Percentiles rank a stretch among this genome's conserved stretches.
Conservation (phyloP, 2,113 vertebrate genomes). For the Hypomesus transpacificus region DNA sequence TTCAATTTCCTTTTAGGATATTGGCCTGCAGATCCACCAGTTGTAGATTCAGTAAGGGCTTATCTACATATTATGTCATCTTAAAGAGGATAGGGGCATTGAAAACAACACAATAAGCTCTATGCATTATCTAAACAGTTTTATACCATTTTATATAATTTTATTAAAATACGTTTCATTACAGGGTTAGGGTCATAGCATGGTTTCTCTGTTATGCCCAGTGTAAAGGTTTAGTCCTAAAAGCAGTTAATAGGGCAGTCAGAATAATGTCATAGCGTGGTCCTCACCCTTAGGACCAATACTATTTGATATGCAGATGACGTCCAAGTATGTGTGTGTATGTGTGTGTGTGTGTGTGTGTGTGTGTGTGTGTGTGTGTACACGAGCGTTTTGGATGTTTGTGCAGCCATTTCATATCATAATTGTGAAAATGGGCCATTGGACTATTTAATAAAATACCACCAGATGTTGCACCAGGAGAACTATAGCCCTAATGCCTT, state of each 20-base stretch:
- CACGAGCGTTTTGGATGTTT: too few species aligned
- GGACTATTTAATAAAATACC: slow-evolving; percentile 21
- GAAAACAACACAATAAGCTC: background rate
- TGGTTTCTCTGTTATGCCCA: too few species aligned
- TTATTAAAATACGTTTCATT: background rate
- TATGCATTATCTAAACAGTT: slow-evolving; percentile 7
- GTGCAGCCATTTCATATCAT: slow-evolving; percentile 21
- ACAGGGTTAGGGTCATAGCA: background rate
- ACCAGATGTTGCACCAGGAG: slow-evolving; percentile 33
- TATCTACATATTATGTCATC: slow-evolving; percentile 33
- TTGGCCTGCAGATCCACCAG: slow-evolving; percentile 33
- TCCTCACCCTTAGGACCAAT: slow-evolving; percentile 15
- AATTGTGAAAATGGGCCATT: slow-evolving; percentile 44
- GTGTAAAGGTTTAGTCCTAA: slow-evolving; percentile 31
- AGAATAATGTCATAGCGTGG: slow-evolving; percentile 30
- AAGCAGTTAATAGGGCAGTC: slow-evolving; percentile 42
- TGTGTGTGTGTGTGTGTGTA: too few species aligned
- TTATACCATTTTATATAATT: background rate
- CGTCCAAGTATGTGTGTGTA: too few species aligned
- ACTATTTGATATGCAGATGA: slow-evolving; percentile 46
- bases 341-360: too few species aligned
- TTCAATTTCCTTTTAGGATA: slow-evolving; percentile 21
- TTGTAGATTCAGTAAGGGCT: slow-evolving; percentile 40
- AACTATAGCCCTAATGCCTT: slow-evolving; percentile 1
- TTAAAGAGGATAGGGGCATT: slow-evolving; percentile 15